Percentiles rank a stretch among this genome's conserved stretches.
phyloP scores from a whole-genome alignment of 2,113 vertebrate species.

The Otocyon megalotis region DNA sequence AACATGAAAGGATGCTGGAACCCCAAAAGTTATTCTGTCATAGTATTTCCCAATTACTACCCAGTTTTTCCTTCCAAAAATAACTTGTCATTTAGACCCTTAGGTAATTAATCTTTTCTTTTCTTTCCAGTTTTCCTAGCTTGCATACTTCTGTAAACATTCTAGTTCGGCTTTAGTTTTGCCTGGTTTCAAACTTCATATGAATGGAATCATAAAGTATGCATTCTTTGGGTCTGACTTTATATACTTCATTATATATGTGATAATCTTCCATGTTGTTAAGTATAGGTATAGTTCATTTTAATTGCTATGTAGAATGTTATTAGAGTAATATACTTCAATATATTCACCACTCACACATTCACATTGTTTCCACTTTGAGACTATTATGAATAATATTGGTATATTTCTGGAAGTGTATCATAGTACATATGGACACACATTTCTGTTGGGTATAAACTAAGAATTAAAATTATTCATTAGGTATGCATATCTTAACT shows the following conservation, averaged over 20 bases:
- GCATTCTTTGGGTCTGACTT: background rate
- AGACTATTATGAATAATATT: background rate
- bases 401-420: background rate
- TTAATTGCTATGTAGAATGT: background rate
- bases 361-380: background rate
- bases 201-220: background rate
- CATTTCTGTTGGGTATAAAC: background rate
- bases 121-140: conserved; percentile 1
- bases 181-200: conserved; percentile 11
- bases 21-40: background rate
- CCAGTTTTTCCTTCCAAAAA: background rate
- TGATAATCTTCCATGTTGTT: background rate
- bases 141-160: background rate
- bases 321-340: background rate
- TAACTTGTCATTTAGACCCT: background rate
- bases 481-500: background rate
- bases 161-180: background rate
- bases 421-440: background rate
- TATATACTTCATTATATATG: background rate
- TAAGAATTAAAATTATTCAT: background rate
- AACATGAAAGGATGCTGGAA: background rate
- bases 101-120: background rate
- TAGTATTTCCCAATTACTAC: background rate
- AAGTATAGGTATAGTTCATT: background rate
- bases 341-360: background rate